Conservation (phyloP, 2,113 vertebrate genomes). For the Callorhinus ursinus region DNA sequence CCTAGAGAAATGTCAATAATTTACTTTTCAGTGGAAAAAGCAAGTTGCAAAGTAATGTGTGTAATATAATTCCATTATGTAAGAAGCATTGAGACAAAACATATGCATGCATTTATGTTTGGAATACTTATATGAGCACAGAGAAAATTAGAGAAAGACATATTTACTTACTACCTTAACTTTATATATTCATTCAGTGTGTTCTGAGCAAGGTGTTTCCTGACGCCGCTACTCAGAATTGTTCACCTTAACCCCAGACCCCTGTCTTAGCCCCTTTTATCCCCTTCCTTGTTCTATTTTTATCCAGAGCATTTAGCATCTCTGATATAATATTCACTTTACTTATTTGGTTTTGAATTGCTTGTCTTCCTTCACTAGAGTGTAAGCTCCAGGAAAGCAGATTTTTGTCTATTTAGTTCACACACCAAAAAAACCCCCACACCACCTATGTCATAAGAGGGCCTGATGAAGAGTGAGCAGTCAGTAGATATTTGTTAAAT, state of each 20-base stretch:
- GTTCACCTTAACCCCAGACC: not conserved
- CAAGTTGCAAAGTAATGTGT: not conserved
- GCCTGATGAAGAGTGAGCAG: not conserved
- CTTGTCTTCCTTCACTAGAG: not conserved
- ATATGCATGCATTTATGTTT: not conserved
- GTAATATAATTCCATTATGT: not conserved
- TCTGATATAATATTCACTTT: not conserved
- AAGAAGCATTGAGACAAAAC: not conserved
- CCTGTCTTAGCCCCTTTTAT: not conserved
- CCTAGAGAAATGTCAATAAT: not conserved
- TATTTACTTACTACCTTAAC: not conserved
- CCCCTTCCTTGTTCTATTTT: not conserved
- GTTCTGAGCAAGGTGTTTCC: not conserved
- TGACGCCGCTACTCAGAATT: not conserved
- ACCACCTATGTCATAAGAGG: not conserved
- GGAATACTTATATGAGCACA: not conserved
- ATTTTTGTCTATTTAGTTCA: not conserved
- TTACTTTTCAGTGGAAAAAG: not conserved
- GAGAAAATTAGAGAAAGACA: conserved; percentile 1
- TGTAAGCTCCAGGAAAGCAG: not conserved
- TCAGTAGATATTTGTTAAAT: not conserved
- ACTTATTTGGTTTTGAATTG: not conserved
- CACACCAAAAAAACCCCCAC: no score
- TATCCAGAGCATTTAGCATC: not conserved
- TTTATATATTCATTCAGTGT: not conserved